Evolutionary conservation across 2,888 invertebrate species (phyloP).

Genomic region (Argynnis bischoffii): DNA sequence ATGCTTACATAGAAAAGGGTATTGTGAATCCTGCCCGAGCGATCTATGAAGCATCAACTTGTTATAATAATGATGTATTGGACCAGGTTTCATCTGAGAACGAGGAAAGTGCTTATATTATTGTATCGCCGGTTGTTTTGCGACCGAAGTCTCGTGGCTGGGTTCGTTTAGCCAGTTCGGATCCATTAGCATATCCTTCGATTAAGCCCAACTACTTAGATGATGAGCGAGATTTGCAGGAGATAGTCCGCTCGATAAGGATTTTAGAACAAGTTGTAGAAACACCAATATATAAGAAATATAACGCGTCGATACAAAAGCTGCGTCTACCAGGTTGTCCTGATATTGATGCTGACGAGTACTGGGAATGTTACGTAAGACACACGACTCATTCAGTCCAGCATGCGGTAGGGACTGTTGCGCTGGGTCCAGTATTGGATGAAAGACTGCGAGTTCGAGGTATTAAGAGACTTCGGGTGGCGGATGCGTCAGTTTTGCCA

Average conservation of each 20-base stretch:
- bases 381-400: constrained; percentile 56
- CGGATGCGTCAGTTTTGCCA: constrained; percentile 56
- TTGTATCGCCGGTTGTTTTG: constrained; percentile 52
- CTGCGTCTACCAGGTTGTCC: constrained; percentile 53
- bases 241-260: constrained; percentile 50
- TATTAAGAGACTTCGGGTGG: constrained; percentile 52
- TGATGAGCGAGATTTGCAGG: constrained; percentile 52
- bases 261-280: constrained; percentile 52
- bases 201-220: constrained; percentile 58
- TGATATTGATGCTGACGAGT: constrained; percentile 38
- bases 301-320: constrained; percentile 48
- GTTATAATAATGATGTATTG: constrained; percentile 44
- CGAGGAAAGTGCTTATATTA: constrained; percentile 46
- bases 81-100: constrained; percentile 50
- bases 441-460: constrained; percentile 53
- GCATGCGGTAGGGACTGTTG: constrained; percentile 59
- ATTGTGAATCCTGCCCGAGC: constrained; percentile 38
- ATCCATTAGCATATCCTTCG: constrained; percentile 50
- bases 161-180: constrained; percentile 51
- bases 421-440: constrained; percentile 57
- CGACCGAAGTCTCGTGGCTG: constrained; percentile 53
- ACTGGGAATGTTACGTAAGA: constrained; percentile 62
- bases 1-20: constrained; percentile 50
- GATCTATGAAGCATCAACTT: constrained; percentile 40
- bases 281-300: constrained; percentile 40